These are phyloP conservation scores for Mythimna loreyi DNA, from an alignment of 2,888 invertebrate species.

Conservation along the genomic window DNA sequence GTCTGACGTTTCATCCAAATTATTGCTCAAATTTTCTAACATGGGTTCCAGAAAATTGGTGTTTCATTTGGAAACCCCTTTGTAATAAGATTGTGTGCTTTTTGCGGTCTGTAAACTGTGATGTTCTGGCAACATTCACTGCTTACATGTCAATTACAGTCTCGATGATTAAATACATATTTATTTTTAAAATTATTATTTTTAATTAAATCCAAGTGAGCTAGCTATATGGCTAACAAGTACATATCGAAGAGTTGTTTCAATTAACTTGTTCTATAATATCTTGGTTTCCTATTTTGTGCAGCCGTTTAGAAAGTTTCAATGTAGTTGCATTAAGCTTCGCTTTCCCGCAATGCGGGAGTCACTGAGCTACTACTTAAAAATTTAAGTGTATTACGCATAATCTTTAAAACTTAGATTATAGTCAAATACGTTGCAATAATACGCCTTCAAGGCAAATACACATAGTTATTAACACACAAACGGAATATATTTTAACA, in stretches of 20 bases:
- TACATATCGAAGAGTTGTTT: constrained; percentile 62
- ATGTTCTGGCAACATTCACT: constrained; percentile 42
- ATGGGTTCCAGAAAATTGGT: constrained; percentile 35
- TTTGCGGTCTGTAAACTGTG: constrained; percentile 59
- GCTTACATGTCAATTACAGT: constrained; percentile 58
- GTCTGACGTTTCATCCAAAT: constrained; percentile 65
- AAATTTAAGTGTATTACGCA: constrained; percentile 73
- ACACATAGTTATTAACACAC: constrained; percentile 66
- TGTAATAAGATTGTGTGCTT: constrained; percentile 69
- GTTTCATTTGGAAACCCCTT: constrained; percentile 45
- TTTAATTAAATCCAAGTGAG: constrained; percentile 32
- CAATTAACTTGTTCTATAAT: constrained; percentile 51
- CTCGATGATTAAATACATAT: constrained; percentile 20
- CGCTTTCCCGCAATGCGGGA: constrained; percentile 37
- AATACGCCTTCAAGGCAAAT: constrained; percentile 83
- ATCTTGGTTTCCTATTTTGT: constrained; percentile 53
- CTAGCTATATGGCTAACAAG: constrained; percentile 52
- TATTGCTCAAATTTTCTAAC: constrained; percentile 67
- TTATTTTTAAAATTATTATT: constrained; percentile 30
- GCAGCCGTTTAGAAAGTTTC: constrained; percentile 49
- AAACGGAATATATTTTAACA: constrained; percentile 74
- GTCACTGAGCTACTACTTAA: constrained; percentile 65
- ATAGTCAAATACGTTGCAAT: constrained; percentile 86
- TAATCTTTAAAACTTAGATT: constrained; percentile 80
- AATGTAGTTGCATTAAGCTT: constrained; percentile 42